Percentiles rank a stretch among this genome's conserved stretches.
phyloP scores from a whole-genome alignment of 2,113 vertebrate species.

The Oryzias celebensis region DNA sequence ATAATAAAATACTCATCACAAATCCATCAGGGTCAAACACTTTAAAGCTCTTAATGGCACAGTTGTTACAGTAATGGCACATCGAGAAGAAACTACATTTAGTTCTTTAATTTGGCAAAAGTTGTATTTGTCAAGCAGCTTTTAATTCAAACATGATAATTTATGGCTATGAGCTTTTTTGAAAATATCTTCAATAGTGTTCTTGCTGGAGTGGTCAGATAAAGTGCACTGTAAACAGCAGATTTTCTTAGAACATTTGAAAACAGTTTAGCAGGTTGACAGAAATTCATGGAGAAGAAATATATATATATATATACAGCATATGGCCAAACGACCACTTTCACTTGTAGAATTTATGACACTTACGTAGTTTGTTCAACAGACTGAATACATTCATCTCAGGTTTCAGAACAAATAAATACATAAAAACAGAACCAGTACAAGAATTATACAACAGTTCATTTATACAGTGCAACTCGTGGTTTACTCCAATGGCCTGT shows the following conservation, averaged over 20 bases:
- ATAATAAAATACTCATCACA: constrained; percentile 34
- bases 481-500: too few species aligned
- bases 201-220: constrained; percentile 12
- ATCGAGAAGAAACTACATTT: constrained; percentile 13
- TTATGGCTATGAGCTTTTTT: background rate
- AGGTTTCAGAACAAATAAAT: background rate
- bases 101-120: constrained; percentile 57
- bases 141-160: constrained; percentile 31
- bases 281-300: background rate
- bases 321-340: background rate
- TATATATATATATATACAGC: background rate
- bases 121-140: constrained; percentile 44
- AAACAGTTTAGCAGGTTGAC: background rate
- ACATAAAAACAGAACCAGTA: background rate
- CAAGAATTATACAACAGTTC: background rate
- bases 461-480: too few species aligned
- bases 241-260: constrained; percentile 7
- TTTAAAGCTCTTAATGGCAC: constrained; percentile 62
- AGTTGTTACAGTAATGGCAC: constrained; percentile 50
- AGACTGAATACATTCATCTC: constrained; percentile 58
- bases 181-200: constrained; percentile 4
- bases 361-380: constrained; percentile 1
- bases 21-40: constrained; percentile 1
- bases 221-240: constrained; percentile 52
- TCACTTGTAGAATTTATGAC: constrained; percentile 12